These are phyloP conservation scores for Nymphalis urticae DNA, from an alignment of 2,888 invertebrate species.

Conservation along the genomic window DNA sequence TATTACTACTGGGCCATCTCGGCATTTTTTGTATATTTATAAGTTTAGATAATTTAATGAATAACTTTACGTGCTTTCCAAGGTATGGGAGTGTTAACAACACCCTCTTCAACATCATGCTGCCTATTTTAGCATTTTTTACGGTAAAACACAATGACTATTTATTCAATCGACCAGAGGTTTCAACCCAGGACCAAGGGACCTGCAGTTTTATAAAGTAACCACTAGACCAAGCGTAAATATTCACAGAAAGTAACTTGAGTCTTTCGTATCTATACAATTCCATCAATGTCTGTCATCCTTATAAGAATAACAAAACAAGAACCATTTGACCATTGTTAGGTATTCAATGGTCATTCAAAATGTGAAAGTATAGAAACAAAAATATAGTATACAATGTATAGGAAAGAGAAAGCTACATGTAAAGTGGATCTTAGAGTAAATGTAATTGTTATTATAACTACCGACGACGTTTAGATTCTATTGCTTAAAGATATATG, in stretches of 20 bases:
- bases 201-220: too few species aligned
- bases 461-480: neutral
- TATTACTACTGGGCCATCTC: too few species aligned
- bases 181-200: too few species aligned
- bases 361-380: constrained; percentile 28
- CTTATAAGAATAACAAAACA: constrained; percentile 21
- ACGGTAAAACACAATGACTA: too few species aligned
- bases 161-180: too few species aligned
- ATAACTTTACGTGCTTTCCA: too few species aligned
- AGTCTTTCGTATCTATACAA: neutral
- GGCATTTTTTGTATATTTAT: too few species aligned
- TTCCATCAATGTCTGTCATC: constrained; percentile 14
- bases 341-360: constrained; percentile 19
- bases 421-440: neutral
- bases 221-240: neutral
- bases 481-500: too few species aligned
- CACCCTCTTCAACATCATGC: too few species aligned
- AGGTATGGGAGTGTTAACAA: too few species aligned
- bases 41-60: too few species aligned
- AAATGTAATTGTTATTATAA: constrained; percentile 14
- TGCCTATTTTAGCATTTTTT: too few species aligned
- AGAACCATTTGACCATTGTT: constrained; percentile 13
- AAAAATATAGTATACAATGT: constrained; percentile 29
- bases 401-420: constrained; percentile 22
- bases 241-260: neutral